phyloP scores from a whole-genome alignment of 1,140 invertebrate genomes.

The Pseudomyrmex sp. region DNA sequence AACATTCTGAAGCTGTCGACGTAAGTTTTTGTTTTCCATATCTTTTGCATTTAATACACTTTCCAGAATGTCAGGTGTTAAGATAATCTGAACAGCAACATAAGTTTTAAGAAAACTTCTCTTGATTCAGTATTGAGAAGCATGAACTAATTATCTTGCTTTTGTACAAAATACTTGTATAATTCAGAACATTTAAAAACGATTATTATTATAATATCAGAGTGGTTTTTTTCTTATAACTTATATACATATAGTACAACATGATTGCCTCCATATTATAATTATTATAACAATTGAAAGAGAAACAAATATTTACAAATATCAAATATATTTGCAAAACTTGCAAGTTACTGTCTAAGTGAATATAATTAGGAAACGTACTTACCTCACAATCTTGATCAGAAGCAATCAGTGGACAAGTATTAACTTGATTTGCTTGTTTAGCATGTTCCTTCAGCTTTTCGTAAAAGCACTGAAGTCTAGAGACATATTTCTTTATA shows the following conservation, averaged over 20 bases:
- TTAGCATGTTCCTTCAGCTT: slow-evolving; percentile 69
- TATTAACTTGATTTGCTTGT: slow-evolving; percentile 61
- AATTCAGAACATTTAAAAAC: background rate
- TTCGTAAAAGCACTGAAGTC: slow-evolving; percentile 71
- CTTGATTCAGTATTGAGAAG: background rate
- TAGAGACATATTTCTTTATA: slow-evolving; percentile 66
- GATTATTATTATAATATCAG: background rate
- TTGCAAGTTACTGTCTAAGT: slow-evolving; percentile 10
- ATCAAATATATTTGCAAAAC: background rate
- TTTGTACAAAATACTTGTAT: slow-evolving; percentile 2
- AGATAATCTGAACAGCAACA: slow-evolving; percentile 77
- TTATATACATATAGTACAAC: slow-evolving; percentile 30
- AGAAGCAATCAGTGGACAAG: slow-evolving; percentile 34
- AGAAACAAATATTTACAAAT: too few species aligned
- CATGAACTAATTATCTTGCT: slow-evolving; percentile 9
- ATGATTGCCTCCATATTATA: slow-evolving; percentile 64
- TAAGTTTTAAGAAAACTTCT: slow-evolving; percentile 57
- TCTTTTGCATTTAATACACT: slow-evolving; percentile 71
- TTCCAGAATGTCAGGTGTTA: slow-evolving; percentile 75
- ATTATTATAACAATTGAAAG: slow-evolving; percentile 16
- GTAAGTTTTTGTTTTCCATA: slow-evolving; percentile 68
- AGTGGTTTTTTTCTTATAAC: background rate
- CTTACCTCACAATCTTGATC: slow-evolving; percentile 72
- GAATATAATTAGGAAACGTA: slow-evolving; percentile 50
- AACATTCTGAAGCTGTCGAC: slow-evolving; percentile 69